Base-by-base conservation (phyloP, 2,797 vertebrate species). In the Pangasius krempfi region DNA sequence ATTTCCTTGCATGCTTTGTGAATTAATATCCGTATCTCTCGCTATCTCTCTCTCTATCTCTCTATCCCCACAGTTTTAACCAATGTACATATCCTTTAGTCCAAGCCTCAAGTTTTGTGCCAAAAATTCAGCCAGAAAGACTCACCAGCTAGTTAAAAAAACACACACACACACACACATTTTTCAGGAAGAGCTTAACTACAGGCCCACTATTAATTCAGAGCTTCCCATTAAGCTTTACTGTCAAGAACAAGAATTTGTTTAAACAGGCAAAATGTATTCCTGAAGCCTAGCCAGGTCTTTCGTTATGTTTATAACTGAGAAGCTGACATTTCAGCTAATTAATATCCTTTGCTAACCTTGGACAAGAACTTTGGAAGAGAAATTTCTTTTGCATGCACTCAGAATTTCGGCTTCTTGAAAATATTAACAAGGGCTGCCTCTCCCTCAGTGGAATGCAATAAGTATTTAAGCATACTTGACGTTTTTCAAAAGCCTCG, bases 401-500 rank as follows among this genome's bases (percentile, higher is more conserved):
- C 52, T 56, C 84, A 86, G 88, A 89, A 76, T 47, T 27, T 58
- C 16, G 25, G 73, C 64, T 44, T 79, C 56, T 81, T 75, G 20
- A 60, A 50, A 72, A 37, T 72, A 56, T 37, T 75, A 66, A 66
- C 78, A 70, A 60, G 20, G 52, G 16, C 81, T 90, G 70, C 33
- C 91, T 92, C 92, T 47, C 90, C 85, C 90, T 90, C 79, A 86
- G 90, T 91, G 82, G 79, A 92, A 92, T 89, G 91, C 76, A 91
- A 10, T 0, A 16, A 10, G 40, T 64, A 72, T 84, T 86, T 90
- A 85, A 93, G 92, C 93, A 89, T 94, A 94, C 93, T 93, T 72
- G 66, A 76, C 84, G 78, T 93, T 93, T 92, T 78, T 88, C 70
- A 92, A 94, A 94, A 72, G 86, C 89, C 92, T 94, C 89, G 93